Evolutionary conservation across 2,113 vertebrate genomes (phyloP).

Genomic region (Tachycineta bicolor): DNA sequence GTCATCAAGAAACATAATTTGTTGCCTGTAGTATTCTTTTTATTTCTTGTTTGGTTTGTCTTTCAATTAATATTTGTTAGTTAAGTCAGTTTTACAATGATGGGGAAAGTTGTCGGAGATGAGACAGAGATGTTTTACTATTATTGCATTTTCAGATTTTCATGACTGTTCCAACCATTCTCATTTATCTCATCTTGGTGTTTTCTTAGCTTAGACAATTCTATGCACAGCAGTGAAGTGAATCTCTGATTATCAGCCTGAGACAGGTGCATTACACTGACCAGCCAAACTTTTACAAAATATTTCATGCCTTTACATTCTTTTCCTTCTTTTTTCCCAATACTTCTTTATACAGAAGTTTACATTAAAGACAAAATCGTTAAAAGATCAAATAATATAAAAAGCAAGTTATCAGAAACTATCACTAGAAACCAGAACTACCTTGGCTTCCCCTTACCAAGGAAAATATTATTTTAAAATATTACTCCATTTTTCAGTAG

Average conservation of each 20-base stretch:
- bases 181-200: background rate
- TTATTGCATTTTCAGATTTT: background rate
- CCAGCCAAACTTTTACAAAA: background rate
- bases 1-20: background rate
- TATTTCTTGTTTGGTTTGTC: background rate
- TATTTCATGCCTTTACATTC: background rate
- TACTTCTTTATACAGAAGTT: background rate
- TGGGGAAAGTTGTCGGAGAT: background rate
- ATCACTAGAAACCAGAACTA: accelerated
- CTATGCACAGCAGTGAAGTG: background rate
- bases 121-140: background rate
- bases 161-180: background rate
- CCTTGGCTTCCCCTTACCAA: accelerated
- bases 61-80: background rate
- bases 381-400: background rate
- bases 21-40: background rate
- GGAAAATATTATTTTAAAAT: background rate
- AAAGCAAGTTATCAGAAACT: background rate
- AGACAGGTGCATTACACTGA: background rate
- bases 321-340: background rate
- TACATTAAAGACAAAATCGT: background rate
- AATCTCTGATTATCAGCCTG: background rate
- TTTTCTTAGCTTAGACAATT: background rate
- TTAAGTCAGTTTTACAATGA: background rate
- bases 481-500: background rate